Conservation (phyloP, 2,113 vertebrate species). For the Gnathonemus echidnorhynchus region DNA sequence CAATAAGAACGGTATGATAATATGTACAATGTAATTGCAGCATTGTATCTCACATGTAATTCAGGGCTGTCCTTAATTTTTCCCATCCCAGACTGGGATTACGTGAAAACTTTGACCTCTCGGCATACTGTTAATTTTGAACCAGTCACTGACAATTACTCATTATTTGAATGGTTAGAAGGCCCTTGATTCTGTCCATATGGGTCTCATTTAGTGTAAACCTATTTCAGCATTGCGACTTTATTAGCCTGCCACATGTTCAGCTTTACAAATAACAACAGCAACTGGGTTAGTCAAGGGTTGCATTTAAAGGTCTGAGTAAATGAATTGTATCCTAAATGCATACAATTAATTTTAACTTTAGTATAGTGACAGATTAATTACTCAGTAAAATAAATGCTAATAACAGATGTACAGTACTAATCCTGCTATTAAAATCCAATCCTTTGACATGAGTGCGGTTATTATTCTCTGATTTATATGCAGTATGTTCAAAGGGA, state of each 20-base stretch:
- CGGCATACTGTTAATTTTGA: constrained; percentile 31
- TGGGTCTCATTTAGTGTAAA: constrained; percentile 27
- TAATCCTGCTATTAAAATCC: not conserved
- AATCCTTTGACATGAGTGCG: not conserved
- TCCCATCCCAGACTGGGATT: constrained; percentile 48
- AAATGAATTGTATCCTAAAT: not conserved
- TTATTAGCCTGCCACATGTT: not conserved
- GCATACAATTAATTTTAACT: not conserved
- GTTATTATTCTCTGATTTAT: not conserved
- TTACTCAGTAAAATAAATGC: not conserved
- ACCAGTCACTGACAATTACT: constrained; percentile 29
- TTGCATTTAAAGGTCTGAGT: not conserved
- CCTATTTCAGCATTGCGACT: constrained; percentile 5
- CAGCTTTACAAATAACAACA: not conserved
- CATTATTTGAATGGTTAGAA: constrained; percentile 30
- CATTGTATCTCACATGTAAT: constrained; percentile 45
- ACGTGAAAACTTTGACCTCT: constrained; percentile 32
- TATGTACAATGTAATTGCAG: constrained; percentile 34
- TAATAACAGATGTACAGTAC: not conserved
- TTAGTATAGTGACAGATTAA: not conserved
- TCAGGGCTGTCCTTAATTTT: constrained; percentile 26
- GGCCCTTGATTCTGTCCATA: constrained; percentile 35
- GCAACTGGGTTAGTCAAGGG: not conserved
- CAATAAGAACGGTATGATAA: constrained; percentile 45
- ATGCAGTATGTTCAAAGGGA: not conserved